Conservation (phyloP, 1,140 invertebrate species). For the Notospermus geniculatus region DNA sequence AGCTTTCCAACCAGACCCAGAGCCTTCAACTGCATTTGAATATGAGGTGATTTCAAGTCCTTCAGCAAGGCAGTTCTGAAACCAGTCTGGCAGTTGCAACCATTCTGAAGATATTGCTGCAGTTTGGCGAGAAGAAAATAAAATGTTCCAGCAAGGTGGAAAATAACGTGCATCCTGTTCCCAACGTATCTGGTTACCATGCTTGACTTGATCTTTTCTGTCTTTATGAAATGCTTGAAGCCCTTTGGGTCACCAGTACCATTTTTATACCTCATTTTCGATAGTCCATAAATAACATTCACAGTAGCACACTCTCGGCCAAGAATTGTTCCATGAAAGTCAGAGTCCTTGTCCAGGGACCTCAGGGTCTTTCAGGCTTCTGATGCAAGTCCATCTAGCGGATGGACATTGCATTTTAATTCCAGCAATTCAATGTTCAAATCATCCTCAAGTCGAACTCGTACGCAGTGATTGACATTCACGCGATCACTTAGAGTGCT, state of each 20-base stretch:
- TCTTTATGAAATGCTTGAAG: conserved; percentile 13
- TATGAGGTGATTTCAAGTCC: neutral
- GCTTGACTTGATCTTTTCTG: conserved; percentile 8
- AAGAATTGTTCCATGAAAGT: conserved; percentile 4
- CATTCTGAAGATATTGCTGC: conserved; percentile 6
- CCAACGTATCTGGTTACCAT: conserved; percentile 5
- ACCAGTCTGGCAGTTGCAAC: neutral
- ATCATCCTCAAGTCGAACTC: neutral
- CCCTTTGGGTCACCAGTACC: conserved; percentile 13
- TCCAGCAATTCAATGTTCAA: conserved; percentile 7
- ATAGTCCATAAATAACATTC: conserved; percentile 6
- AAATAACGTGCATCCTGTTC: conserved; percentile 3
- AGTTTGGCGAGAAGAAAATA: conserved; percentile 1
- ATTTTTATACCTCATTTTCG: conserved; percentile 12
- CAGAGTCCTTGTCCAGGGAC: neutral
- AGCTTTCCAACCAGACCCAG: conserved; percentile 8
- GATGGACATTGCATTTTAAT: conserved; percentile 15
- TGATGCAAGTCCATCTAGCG: conserved; percentile 7
- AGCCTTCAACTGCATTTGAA: neutral
- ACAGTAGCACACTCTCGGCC: conserved; percentile 4
- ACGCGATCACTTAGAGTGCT: conserved; percentile 4
- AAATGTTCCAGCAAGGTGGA: neutral
- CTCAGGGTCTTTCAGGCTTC: conserved; percentile 5
- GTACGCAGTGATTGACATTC: conserved; percentile 14
- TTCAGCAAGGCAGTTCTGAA: conserved; percentile 3